Percentiles rank a stretch among this genome's conserved stretches.
Evolutionary conservation across 2,888 invertebrate genomes (phyloP).

Genomic region (Drosophila acutilabella): DNA sequence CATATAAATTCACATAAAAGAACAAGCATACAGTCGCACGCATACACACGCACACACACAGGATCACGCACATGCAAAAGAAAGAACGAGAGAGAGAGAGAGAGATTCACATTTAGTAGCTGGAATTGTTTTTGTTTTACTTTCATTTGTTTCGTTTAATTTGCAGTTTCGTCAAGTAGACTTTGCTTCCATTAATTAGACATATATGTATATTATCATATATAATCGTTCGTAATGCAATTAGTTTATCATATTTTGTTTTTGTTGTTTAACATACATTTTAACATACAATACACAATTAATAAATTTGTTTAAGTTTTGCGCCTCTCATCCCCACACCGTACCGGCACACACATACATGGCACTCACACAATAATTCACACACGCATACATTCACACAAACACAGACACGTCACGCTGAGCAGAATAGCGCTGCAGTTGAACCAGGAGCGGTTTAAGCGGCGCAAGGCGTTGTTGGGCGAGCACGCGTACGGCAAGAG

Average conservation of each 20-base stretch:
- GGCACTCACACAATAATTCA: conserved; percentile 6
- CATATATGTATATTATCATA: conserved; percentile 26
- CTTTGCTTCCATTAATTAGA: conserved; percentile 34
- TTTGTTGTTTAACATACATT: conserved; percentile 44
- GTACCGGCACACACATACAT: not conserved
- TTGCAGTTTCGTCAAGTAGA: conserved; percentile 27
- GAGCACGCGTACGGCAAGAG: not conserved
- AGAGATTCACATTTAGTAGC: conserved; percentile 66
- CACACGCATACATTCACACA: conserved; percentile 10
- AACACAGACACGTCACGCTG: not conserved
- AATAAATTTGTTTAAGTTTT: conserved; percentile 50
- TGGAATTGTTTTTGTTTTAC: conserved; percentile 46
- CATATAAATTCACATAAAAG: conserved; percentile 52
- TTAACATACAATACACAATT: conserved; percentile 66
- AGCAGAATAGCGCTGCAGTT: not conserved
- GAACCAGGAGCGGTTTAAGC: conserved; percentile 8
- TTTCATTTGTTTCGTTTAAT: conserved; percentile 17
- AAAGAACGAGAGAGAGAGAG: conserved; percentile 14
- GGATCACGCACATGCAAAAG: conserved; percentile 9
- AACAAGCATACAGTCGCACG: conserved; percentile 11
- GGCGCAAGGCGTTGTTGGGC: not conserved
- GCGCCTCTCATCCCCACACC: conserved; percentile 2
- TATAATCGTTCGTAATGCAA: conserved; percentile 25
- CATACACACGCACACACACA: conserved; percentile 1
- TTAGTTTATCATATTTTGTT: conserved; percentile 29